Conservation (phyloP, 2,888 invertebrate species). For the Eristalis tenax region DNA sequence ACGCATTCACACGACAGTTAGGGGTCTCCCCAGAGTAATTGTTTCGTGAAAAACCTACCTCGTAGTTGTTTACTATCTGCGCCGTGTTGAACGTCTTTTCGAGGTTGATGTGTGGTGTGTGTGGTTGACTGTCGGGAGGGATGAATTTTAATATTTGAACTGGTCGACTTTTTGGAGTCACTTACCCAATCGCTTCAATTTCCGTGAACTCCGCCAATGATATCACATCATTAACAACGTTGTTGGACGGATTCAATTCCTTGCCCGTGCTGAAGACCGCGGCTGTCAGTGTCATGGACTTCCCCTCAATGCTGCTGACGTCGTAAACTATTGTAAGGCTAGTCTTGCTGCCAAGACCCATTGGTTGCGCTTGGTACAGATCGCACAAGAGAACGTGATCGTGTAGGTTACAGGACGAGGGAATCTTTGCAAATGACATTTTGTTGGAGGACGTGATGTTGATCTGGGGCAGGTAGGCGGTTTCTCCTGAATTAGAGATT, state of each 20-base stretch:
- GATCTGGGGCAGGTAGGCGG: conserved; percentile 82
- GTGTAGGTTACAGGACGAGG: conserved; percentile 77
- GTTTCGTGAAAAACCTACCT: conserved; percentile 71
- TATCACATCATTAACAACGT: conserved; percentile 76
- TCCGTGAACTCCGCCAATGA: conserved; percentile 79
- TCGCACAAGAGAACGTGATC: conserved; percentile 78
- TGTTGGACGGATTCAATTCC: conserved; percentile 77
- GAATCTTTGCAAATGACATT: conserved; percentile 78
- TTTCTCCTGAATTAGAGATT: conserved; percentile 81
- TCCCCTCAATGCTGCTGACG: conserved; percentile 77
- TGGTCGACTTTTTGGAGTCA: not conserved
- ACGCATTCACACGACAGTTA: not conserved
- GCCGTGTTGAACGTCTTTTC: conserved; percentile 77
- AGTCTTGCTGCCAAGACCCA: conserved; percentile 76
- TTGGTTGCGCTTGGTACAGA: conserved; percentile 77
- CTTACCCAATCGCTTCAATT: conserved; percentile 80
- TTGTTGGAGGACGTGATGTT: conserved; percentile 81
- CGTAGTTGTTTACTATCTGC: conserved; percentile 78
- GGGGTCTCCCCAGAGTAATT: too few relatives aligned
- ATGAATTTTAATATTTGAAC: not conserved
- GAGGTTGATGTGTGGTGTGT: conserved; percentile 77
- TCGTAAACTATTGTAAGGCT: conserved; percentile 78
- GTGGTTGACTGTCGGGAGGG: conserved; percentile 75
- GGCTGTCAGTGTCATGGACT: conserved; percentile 76
- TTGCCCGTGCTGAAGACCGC: conserved; percentile 80